Percentiles rank a stretch among this genome's conserved stretches.
These are phyloP conservation scores for Lucifuga dentata DNA, from an alignment of 2,113 vertebrate genomes.

Conservation along the genomic window DNA sequence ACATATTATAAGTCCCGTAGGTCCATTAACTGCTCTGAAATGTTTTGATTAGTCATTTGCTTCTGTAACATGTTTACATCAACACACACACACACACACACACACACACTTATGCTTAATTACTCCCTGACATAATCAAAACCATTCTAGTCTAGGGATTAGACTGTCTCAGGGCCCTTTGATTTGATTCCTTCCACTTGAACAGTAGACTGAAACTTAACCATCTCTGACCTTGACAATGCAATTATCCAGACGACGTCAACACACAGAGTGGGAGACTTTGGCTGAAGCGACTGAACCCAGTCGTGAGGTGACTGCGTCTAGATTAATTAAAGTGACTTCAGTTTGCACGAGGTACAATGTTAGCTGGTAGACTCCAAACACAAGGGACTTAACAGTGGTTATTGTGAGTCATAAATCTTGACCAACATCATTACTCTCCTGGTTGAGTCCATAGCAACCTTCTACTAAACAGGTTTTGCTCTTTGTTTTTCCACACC, in stretches of 20 bases:
- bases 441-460: too few species aligned
- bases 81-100: too few species aligned
- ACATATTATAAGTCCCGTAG: too few species aligned
- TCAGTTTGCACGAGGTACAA: slow-evolving; percentile 42
- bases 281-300: slow-evolving; percentile 27
- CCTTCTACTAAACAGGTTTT: too few species aligned
- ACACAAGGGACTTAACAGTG: slow-evolving; percentile 16
- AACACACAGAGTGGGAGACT: slow-evolving; percentile 11
- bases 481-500: too few species aligned
- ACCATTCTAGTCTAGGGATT: slow-evolving; percentile 64
- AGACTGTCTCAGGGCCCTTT: slow-evolving; percentile 59
- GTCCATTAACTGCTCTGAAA: too few species aligned
- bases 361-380: slow-evolving; percentile 55
- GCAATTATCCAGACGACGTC: slow-evolving; percentile 54
- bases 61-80: too few species aligned
- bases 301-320: slow-evolving; percentile 44
- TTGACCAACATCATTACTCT: not conserved
- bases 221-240: slow-evolving; percentile 60
- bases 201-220: slow-evolving; percentile 61
- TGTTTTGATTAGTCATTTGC: too few species aligned
- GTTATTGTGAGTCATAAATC: slow-evolving; percentile 18
- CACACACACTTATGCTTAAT: slow-evolving; percentile 59
- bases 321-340: slow-evolving; percentile 66
- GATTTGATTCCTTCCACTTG: slow-evolving; percentile 67
- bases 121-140: slow-evolving; percentile 63